A percentile compares a stretch with the other conserved stretches of the same genome.
Conservation (phyloP, 1,140 invertebrate genomes). For the Babylonia areolata region DNA sequence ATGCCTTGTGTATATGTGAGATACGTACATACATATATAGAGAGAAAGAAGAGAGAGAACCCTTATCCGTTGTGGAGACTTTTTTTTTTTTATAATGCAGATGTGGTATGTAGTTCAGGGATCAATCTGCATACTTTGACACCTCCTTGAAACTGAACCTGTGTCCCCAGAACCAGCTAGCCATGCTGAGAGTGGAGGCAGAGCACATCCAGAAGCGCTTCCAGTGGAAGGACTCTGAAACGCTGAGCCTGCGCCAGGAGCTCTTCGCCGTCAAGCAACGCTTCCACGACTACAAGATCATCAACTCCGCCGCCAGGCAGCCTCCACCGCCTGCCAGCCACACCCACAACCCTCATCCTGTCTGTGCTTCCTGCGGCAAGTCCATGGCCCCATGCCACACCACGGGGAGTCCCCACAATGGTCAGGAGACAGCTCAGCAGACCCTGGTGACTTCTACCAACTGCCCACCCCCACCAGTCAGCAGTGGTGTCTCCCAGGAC, state of each 20-base stretch:
- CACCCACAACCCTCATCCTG: not conserved
- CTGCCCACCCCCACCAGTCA: not conserved
- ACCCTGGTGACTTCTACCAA: not conserved
- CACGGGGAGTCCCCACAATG: too few relatives aligned
- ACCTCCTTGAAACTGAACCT: too few relatives aligned
- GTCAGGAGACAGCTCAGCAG: too few relatives aligned
- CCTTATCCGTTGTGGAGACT: too few relatives aligned
- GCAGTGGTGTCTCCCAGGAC: too few relatives aligned
- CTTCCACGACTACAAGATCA: not conserved
- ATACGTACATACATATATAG: too few relatives aligned
- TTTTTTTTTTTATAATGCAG: too few relatives aligned
- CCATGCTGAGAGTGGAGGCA: conserved; percentile 37
- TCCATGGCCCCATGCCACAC: not conserved
- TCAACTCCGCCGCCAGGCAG: not conserved
- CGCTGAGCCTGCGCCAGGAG: conserved; percentile 12
- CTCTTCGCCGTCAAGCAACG: conserved; percentile 6
- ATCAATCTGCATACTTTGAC: not conserved
- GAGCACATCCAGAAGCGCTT: conserved; percentile 43
- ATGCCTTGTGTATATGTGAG: too few relatives aligned
- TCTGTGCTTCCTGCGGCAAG: not conserved
- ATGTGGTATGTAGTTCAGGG: too few relatives aligned
- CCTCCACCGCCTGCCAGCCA: not conserved
- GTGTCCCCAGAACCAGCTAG: conserved; percentile 28
- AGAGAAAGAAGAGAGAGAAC: too few relatives aligned
- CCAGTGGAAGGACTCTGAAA: conserved; percentile 40